phyloP scores from a whole-genome alignment of 2,797 vertebrate genomes.

The Hirundo rustica region DNA sequence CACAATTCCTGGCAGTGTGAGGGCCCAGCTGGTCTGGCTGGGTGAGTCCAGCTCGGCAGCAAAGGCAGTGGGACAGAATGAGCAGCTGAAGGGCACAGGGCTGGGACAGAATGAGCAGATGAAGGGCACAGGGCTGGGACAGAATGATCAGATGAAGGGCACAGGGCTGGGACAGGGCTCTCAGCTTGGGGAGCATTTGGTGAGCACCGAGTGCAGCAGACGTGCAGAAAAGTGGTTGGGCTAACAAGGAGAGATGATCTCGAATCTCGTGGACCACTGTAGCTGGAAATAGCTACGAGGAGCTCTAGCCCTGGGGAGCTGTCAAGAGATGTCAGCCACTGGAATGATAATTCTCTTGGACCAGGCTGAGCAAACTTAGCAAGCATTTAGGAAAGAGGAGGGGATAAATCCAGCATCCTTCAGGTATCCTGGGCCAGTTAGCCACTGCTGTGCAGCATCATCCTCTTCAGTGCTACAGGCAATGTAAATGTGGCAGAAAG shows the following conservation, averaged over 20 bases:
- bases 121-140: background rate
- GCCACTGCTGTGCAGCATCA: background rate
- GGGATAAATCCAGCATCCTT: background rate
- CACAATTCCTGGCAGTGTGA: rapidly evolving
- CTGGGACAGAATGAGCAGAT: background rate
- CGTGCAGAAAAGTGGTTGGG: background rate
- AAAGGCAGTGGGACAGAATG: background rate
- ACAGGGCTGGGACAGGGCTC: background rate
- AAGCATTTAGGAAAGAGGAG: background rate
- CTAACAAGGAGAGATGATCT: background rate
- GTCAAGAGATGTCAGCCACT: slow-evolving; percentile 22
- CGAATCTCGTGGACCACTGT: background rate
- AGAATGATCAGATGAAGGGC: background rate
- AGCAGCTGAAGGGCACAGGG: background rate
- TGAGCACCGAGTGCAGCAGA: background rate
- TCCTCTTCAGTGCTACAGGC: background rate
- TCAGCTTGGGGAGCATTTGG: background rate
- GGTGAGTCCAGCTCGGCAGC: background rate
- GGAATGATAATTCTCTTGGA: slow-evolving; percentile 11
- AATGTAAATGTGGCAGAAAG: background rate
- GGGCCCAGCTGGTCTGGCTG: background rate
- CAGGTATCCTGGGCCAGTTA: background rate
- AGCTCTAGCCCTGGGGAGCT: slow-evolving; percentile 27
- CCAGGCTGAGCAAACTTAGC: slow-evolving; percentile 9
- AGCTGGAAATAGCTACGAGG: slow-evolving; percentile 15